A percentile compares a stretch with the other conserved stretches of the same genome.
These are phyloP conservation scores for Pelodiscus sinensis DNA, from an alignment of 2,113 vertebrate genomes.

Conservation along the genomic window DNA sequence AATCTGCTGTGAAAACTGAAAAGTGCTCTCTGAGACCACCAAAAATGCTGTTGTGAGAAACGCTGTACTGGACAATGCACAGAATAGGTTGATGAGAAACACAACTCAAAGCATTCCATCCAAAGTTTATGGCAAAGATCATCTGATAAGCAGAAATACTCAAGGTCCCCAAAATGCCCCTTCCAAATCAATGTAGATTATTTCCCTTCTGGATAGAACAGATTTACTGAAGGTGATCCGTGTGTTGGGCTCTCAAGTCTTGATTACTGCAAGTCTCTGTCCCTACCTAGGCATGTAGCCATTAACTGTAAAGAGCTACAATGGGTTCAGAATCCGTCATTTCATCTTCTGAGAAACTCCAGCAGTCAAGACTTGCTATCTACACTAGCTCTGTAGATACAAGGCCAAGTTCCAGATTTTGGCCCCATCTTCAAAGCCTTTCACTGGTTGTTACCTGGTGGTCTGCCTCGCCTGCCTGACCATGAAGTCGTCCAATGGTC, in stretches of 20 bases:
- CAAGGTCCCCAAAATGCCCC: background rate
- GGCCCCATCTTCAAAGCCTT: background rate
- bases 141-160: background rate
- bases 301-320: background rate
- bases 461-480: background rate
- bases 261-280: background rate
- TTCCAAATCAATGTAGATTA: background rate
- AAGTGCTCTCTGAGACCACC: too few relatives aligned
- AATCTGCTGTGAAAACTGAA: too few relatives aligned
- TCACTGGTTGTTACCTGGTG: background rate
- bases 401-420: background rate
- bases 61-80: background rate
- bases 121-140: background rate
- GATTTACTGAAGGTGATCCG: background rate
- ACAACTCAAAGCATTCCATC: conserved; percentile 5
- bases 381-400: background rate
- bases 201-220: background rate
- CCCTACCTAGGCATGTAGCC: background rate
- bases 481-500: background rate
- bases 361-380: background rate
- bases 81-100: background rate
- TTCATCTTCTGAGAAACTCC: background rate
- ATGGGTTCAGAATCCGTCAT: background rate
- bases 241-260: background rate
- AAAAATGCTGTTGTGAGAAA: too few relatives aligned